Evolutionary conservation across 2,113 vertebrate genomes (phyloP).

Genomic region (Neolamprologus variostigma): DNA sequence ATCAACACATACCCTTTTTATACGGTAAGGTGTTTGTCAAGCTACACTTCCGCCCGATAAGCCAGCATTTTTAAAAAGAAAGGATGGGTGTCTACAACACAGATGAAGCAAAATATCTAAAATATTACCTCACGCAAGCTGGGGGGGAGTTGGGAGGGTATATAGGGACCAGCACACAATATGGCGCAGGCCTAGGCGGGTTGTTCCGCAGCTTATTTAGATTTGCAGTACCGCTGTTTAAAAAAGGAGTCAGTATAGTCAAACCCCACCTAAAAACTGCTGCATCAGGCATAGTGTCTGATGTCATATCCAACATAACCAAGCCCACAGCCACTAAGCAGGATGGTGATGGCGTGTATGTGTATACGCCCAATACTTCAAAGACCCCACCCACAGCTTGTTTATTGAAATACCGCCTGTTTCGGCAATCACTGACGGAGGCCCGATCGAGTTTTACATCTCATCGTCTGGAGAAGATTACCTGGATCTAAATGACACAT

Average conservation of each 20-base stretch:
- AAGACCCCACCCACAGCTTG: too few relatives aligned
- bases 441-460: neutral
- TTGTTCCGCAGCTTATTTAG: neutral
- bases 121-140: too few relatives aligned
- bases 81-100: neutral
- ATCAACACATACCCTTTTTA: neutral
- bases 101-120: neutral
- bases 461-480: neutral
- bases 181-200: fast-evolving
- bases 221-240: neutral
- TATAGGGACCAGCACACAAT: too few relatives aligned
- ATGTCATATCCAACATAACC: neutral
- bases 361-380: too few relatives aligned
- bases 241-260: neutral
- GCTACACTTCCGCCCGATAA: fast-evolving
- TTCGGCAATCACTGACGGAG: fast-evolving
- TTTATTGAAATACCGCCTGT: neutral
- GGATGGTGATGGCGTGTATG: fast-evolving
- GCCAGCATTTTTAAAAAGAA: neutral
- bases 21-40: neutral
- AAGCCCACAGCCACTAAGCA: too few relatives aligned
- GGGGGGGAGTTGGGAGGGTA: too few relatives aligned
- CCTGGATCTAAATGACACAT: neutral
- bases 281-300: neutral
- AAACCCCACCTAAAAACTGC: neutral